Evolutionary conservation across 2,888 invertebrate genomes (phyloP).

Genomic region (Alcis repandata): DNA sequence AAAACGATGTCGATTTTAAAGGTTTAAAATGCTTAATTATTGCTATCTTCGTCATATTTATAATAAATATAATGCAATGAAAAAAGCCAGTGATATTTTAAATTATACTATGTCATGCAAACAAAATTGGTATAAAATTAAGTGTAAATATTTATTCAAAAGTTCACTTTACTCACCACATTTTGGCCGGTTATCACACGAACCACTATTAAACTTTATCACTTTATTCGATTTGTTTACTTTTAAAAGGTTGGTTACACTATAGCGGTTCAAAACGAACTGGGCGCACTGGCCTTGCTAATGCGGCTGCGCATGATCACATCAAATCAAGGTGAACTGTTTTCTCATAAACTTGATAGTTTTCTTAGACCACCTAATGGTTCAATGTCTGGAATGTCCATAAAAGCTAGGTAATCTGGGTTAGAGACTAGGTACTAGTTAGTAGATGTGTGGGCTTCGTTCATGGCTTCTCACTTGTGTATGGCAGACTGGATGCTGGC

Average conservation of each 20-base stretch:
- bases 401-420: background rate
- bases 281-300: conserved; percentile 41
- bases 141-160: background rate
- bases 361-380: conserved; percentile 36
- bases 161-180: conserved; percentile 54
- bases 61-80: background rate
- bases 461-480: conserved; percentile 8
- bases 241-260: conserved; percentile 24
- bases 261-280: conserved; percentile 42
- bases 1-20: background rate
- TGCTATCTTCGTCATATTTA: background rate
- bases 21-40: background rate
- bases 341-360: conserved; percentile 46
- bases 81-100: background rate
- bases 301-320: conserved; percentile 50
- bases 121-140: background rate
- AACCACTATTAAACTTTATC: conserved; percentile 23
- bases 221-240: conserved; percentile 21
- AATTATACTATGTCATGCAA: background rate
- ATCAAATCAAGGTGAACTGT: conserved; percentile 56
- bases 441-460: background rate
- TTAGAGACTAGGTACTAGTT: background rate
- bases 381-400: background rate
- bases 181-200: conserved; percentile 39
- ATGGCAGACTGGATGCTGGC: conserved; percentile 3